A percentile compares a stretch with the other conserved stretches of the same genome.
Conservation (phyloP, 2,797 vertebrate species). For the Acanthurus tractus region DNA sequence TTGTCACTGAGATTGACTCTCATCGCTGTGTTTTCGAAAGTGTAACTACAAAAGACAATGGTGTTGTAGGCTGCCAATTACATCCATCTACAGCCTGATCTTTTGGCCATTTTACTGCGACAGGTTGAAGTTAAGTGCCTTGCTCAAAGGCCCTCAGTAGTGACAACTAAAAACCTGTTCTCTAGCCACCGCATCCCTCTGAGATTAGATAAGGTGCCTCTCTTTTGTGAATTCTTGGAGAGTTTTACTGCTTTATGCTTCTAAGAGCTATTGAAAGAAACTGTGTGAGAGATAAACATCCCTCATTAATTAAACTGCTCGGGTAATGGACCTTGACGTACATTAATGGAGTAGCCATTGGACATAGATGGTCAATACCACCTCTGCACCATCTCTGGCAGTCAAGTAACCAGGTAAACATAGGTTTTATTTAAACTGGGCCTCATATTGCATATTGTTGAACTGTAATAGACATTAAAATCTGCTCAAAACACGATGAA, state of each 20-base stretch:
- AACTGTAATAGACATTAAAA: neutral
- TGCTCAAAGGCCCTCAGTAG: neutral
- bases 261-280: too few species aligned
- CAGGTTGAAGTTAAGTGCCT: neutral
- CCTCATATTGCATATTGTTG: neutral
- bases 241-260: too few species aligned
- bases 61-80: too few species aligned
- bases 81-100: too few species aligned
- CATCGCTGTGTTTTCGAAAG: too few species aligned
- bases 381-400: neutral
- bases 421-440: neutral
- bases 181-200: neutral
- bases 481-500: too few species aligned
- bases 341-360: neutral
- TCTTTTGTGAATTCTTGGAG: neutral
- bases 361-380: neutral
- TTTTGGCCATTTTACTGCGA: neutral
- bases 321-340: neutral
- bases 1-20: too few species aligned
- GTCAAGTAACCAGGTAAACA: neutral
- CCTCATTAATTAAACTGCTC: neutral
- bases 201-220: neutral
- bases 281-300: neutral
- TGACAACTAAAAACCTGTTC: too few species aligned
- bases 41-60: too few species aligned